A percentile compares a stretch with the other conserved stretches of the same genome.
These are phyloP conservation scores for Squalus acanthias DNA, from an alignment of 2,797 vertebrate genomes.

Conservation along the genomic window DNA sequence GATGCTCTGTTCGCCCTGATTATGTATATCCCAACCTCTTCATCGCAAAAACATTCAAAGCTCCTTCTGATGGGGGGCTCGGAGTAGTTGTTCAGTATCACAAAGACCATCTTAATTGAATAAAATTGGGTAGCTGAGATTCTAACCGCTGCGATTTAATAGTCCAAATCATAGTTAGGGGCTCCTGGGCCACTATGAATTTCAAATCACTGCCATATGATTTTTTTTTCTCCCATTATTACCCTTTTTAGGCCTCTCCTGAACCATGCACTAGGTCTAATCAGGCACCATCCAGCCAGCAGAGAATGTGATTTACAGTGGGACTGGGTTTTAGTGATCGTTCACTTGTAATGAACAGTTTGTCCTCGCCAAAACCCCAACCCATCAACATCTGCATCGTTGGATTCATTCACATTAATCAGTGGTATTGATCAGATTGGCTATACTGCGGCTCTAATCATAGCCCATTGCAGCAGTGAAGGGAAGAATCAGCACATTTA, in stretches of 20 bases:
- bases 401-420: not conserved
- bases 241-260: not conserved
- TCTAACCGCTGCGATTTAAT: not conserved
- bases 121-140: not conserved
- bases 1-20: not conserved
- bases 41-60: not conserved
- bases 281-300: not conserved
- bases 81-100: not conserved
- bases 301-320: not conserved
- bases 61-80: not conserved
- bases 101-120: not conserved
- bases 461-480: not conserved
- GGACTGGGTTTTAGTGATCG: not conserved
- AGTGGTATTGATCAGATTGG: not conserved
- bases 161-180: not conserved
- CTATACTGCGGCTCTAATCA: not conserved
- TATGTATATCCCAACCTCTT: not conserved
- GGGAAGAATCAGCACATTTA: not conserved
- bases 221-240: not conserved
- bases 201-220: not conserved
- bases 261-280: not conserved
- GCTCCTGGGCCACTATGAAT: not conserved
- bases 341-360: not conserved
- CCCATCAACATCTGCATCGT: not conserved
- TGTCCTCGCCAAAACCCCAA: not conserved